Evolutionary conservation across 2,797 vertebrate species (phyloP).

Genomic region (Spinus olivaceus): DNA sequence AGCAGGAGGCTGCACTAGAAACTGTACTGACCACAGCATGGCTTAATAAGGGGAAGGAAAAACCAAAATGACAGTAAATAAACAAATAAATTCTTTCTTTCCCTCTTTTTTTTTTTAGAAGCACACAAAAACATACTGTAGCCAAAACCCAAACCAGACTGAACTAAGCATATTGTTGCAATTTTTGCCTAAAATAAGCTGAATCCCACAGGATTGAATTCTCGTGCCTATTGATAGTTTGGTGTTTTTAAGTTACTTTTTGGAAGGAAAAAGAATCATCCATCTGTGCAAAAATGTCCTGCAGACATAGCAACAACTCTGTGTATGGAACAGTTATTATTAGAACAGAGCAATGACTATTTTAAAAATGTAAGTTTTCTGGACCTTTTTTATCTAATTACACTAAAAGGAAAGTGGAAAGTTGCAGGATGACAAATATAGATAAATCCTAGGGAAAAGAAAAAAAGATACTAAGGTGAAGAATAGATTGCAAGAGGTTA

Average conservation of each 20-base stretch:
- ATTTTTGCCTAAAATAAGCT: conserved; percentile 34
- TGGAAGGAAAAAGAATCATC: conserved; percentile 37
- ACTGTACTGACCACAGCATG: not conserved
- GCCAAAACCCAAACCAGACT: conserved; percentile 19
- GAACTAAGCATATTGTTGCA: not conserved
- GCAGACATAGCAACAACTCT: conserved; percentile 53
- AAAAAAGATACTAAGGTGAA: not conserved
- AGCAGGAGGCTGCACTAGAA: not conserved
- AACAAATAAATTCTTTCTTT: not conserved
- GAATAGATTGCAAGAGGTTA: not conserved
- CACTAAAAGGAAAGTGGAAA: not conserved
- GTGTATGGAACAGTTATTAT: conserved; percentile 43
- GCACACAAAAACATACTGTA: not conserved
- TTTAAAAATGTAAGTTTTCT: not conserved
- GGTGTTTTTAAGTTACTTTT: conserved; percentile 14
- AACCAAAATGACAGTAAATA: not conserved
- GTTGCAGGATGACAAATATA: not conserved
- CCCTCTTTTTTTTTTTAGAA: not conserved
- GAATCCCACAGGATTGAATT: not conserved
- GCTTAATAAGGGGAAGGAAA: not conserved
- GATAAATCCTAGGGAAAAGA: not conserved
- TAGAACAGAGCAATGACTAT: conserved; percentile 26
- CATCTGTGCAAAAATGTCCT: conserved; percentile 19
- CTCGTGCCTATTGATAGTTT: conserved; percentile 11
- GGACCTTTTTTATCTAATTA: not conserved